phyloP scores from a whole-genome alignment of 2,113 vertebrate genomes.

The Orientallactaga bullata region DNA sequence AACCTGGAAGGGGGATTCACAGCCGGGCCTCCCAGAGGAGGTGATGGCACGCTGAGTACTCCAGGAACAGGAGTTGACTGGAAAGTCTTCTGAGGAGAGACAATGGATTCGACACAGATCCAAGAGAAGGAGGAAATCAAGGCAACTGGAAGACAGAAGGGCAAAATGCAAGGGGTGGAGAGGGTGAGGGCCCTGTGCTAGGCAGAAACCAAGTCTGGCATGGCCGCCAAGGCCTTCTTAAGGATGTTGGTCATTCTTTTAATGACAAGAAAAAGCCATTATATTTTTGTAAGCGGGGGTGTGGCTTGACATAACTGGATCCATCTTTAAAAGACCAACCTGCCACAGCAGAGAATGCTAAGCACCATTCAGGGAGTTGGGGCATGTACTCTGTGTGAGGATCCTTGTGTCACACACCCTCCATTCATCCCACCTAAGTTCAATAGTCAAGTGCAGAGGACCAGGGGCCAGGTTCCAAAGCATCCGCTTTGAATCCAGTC shows the following conservation, averaged over 20 bases:
- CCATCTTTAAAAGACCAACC: not conserved
- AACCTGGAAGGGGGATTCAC: not conserved
- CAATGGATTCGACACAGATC: not conserved
- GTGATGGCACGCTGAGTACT: not conserved
- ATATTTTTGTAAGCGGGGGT: not conserved
- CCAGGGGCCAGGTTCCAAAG: not conserved
- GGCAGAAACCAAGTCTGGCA: no score
- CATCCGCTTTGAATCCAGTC: not conserved
- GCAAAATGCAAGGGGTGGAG: not conserved
- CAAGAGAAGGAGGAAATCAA: not conserved
- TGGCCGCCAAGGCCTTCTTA: not conserved
- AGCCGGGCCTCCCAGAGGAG: not conserved
- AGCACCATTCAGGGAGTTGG: not conserved
- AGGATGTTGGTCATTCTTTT: not conserved
- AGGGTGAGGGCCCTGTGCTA: rapidly evolving
- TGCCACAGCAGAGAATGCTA: not conserved
- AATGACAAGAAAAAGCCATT: not conserved
- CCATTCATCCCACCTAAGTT: not conserved
- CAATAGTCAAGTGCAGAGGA: not conserved
- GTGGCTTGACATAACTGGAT: not conserved
- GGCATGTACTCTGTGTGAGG: not conserved
- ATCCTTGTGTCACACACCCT: not conserved
- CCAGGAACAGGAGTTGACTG: not conserved
- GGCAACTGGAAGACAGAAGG: not conserved
- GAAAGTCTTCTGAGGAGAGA: not conserved